These are phyloP conservation scores for Conus canariensis DNA, from an alignment of 2,888 invertebrate species.

Conservation along the genomic window DNA sequence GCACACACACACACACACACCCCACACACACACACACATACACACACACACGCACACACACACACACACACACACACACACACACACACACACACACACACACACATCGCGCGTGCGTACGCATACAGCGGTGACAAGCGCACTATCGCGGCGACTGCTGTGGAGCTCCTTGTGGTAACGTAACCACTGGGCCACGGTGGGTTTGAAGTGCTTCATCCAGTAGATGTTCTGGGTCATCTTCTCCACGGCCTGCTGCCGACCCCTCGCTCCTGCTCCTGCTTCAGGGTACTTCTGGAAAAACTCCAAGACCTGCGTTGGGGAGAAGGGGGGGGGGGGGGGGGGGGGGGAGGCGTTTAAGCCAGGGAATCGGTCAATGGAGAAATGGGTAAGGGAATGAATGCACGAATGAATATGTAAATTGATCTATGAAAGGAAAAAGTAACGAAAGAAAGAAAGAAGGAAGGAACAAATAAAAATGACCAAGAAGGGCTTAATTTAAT, in stretches of 20 bases:
- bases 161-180: conserved; percentile 37
- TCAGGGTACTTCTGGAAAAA: conserved; percentile 91
- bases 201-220: conserved; percentile 86
- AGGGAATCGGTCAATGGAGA: too few species aligned
- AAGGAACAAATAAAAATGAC: too few species aligned
- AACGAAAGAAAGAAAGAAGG: too few species aligned
- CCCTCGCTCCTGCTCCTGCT: conserved; percentile 90
- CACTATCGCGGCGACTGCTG: background rate
- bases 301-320: conserved; percentile 83
- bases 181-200: conserved; percentile 68
- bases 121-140: background rate
- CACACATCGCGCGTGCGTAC: background rate
- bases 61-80: background rate
- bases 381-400: too few species aligned
- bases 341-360: background rate
- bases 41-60: background rate
- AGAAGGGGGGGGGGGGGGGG: background rate
- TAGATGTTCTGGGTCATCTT: conserved; percentile 88
- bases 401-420: too few species aligned
- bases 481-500: too few species aligned
- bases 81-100: background rate
- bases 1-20: background rate
- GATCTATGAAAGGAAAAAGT: too few species aligned
- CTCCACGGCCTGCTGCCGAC: conserved; percentile 88
- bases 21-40: conserved; percentile 1